Conservation (phyloP, 2,888 invertebrate genomes). For the Dermolepida albohirtum region DNA sequence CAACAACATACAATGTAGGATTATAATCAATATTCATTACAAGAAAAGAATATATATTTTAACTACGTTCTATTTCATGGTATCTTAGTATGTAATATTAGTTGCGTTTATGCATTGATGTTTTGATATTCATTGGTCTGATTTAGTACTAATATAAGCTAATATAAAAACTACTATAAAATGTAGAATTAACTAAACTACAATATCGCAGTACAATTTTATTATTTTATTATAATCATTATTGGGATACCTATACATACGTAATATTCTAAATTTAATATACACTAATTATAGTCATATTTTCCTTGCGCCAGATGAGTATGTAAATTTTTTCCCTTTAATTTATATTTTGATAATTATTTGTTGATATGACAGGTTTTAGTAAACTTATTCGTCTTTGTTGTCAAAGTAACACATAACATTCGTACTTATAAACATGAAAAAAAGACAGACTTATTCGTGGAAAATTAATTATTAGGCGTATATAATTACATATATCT, state of each 20-base stretch:
- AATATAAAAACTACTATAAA: constrained; percentile 60
- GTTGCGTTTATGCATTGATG: neutral
- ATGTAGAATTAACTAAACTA: constrained; percentile 55
- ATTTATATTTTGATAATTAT: constrained; percentile 11
- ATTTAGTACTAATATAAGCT: constrained; percentile 54
- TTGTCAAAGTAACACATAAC: no score
- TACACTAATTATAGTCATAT: constrained; percentile 34
- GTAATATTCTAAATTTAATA: constrained; percentile 35
- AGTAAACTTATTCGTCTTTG: no score
- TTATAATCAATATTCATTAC: no score
- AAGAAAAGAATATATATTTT: no score
- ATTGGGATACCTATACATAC: constrained; percentile 32
- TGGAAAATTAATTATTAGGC: no score
- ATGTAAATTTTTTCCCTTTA: neutral
- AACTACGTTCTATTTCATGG: neutral
- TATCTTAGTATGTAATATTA: neutral
- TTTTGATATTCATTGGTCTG: constrained; percentile 47
- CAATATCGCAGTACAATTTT: constrained; percentile 46
- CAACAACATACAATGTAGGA: no score
- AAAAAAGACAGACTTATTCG: no score
- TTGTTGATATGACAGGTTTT: constrained; percentile 7
- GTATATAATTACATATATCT: no score
- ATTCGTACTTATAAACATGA: no score
- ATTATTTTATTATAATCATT: constrained; percentile 48
- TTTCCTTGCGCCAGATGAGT: neutral